Evolutionary conservation across 2,797 vertebrate species (phyloP).

Genomic region (Odontamblyopus rebecca): DNA sequence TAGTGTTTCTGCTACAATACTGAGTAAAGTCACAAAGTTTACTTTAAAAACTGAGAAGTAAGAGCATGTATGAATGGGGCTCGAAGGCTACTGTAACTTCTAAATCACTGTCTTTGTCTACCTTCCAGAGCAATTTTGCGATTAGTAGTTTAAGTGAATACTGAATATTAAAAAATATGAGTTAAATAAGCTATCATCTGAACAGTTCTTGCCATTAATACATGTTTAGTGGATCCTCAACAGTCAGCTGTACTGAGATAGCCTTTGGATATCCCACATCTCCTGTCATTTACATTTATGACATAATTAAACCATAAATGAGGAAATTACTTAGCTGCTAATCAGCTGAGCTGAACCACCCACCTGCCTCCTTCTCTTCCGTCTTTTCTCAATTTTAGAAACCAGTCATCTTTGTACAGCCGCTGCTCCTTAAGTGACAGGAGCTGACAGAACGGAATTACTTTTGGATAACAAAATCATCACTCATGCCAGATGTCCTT

Average conservation of each 20-base stretch:
- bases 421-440: constrained; percentile 10
- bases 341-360: constrained; percentile 41
- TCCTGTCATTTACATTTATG: constrained; percentile 45
- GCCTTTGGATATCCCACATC: constrained; percentile 18
- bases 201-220: background rate
- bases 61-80: no score
- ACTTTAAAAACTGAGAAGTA: no score
- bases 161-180: background rate
- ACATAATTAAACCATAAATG: constrained; percentile 54
- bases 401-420: constrained; percentile 9
- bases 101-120: background rate
- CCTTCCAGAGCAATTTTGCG: background rate
- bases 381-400: constrained; percentile 5
- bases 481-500: background rate
- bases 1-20: background rate
- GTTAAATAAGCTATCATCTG: background rate
- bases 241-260: background rate
- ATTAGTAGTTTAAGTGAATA: background rate
- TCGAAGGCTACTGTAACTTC: no score
- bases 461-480: constrained; percentile 2
- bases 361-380: constrained; percentile 42
- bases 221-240: background rate
- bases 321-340: constrained; percentile 53
- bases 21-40: no score
- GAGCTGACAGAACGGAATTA: constrained; percentile 6